Base-by-base conservation (phyloP, 2,113 vertebrate genomes). In the Trichomycterus rosablanca region DNA sequence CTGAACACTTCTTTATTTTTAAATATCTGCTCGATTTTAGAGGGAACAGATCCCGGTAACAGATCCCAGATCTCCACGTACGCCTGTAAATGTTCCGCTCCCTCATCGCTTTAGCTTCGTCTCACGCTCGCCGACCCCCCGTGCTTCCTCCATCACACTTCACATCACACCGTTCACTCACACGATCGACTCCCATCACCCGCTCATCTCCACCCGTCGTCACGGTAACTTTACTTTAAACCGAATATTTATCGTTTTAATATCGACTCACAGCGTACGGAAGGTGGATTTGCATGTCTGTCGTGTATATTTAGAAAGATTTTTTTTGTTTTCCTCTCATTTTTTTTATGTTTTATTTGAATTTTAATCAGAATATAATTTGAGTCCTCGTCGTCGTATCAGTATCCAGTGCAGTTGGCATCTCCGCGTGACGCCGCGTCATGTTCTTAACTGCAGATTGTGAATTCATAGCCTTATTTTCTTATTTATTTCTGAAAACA, bases 401-500 rank as follows among this genome's bases (percentile, higher is more conserved):
- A 90, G 84, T 88, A 83, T 89, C 82, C 74, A 84, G 84, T 89
- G 93, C 88, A 91, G 92, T 92, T 87, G 76, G 84, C 90, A 92
- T 87, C 87, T 86, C 88, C 88, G 77, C 87, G 89, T 91, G 78
- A 91, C 88, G 90, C 89, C 93, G 88, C 89, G 89, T 90, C 86
- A 84, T 90, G 92, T 92, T 92, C 76, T 86, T 85, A 92, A 90
- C 93, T 93, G 93, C 93, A 93, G 87, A 95, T 95, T 96, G 94
- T 95, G 92, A 97, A 95, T 94, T 93, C 90, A 89, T 92, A 89
- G 92, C 93, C 93, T 94, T 91, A 93, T 93, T 92, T 96, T 89
- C 86, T 89, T 97, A 97, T 98, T 98, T 97, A 97, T 98, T 98
- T 97, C 94, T 95, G 90, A 95, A n/a, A 95, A 91, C 87, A 91